phyloP scores from a whole-genome alignment of 2,888 invertebrate genomes.

The Luperina testacea region DNA sequence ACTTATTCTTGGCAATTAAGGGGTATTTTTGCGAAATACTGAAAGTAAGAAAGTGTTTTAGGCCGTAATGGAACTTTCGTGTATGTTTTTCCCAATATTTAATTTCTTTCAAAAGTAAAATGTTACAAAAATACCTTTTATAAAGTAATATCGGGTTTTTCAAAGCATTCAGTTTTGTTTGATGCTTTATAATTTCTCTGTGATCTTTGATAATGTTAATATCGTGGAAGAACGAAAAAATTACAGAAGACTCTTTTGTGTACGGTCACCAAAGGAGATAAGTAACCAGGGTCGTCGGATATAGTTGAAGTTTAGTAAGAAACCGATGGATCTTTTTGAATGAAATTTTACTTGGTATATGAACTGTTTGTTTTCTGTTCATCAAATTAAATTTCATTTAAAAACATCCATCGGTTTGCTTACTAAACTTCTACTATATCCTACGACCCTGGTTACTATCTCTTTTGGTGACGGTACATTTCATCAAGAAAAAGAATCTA shows the following conservation, averaged over 20 bases:
- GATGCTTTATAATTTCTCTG: background rate
- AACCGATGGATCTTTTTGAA: too few species aligned
- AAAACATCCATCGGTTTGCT: too few species aligned
- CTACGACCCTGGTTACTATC: too few species aligned
- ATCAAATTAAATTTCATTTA: too few species aligned
- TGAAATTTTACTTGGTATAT: too few species aligned
- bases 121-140: background rate
- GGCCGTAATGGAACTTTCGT: conserved; percentile 11
- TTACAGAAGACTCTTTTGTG: background rate
- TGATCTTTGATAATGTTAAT: background rate
- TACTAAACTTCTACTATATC: too few species aligned
- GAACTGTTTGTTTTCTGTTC: too few species aligned
- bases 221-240: background rate
- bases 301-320: too few species aligned
- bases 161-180: background rate
- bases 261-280: too few species aligned
- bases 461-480: background rate
- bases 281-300: too few species aligned
- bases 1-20: background rate
- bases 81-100: background rate
- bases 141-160: background rate
- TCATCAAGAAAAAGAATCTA: background rate
- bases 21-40: background rate
- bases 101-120: background rate
- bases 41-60: background rate